Base-by-base conservation (phyloP, 2,797 vertebrate genomes). In the Sebastes oblongus region DNA sequence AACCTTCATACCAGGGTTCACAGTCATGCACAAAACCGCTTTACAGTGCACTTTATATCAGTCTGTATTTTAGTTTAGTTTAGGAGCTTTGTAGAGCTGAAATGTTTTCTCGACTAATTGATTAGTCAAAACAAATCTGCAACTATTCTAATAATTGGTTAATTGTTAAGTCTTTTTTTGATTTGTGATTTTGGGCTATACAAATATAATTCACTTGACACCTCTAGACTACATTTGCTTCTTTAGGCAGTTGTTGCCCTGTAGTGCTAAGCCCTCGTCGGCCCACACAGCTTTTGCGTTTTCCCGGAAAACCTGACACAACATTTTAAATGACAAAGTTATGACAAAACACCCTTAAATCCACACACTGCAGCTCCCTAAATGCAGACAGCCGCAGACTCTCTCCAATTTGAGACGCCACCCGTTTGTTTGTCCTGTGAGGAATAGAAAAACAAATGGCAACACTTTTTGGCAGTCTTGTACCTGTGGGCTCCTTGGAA, bases 381-480 rank as follows among this genome's bases (percentile, higher is more conserved):
- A 84, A 71, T 9, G 11, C 84, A 86, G 74, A 86, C 81, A 68
- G 83, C 78, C 66, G 1, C 88, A 90, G 82, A 71, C 82, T 65
- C 20, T 42, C 13, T 42, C 29, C 8, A 52, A 20, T 62, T n/a
- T 62, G n/a, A 62, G 66, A 67, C 71, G 5, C 65, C 75, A 7
- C 66, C 42, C 42, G 62, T 30, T 55, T 83, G 75, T 88, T 88
- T 88, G 72, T 67, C 32, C 62, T 70, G 27, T 66, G 29, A 66
- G 24, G 24, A 70, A 42, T 68, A 68, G 55, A 50, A 79, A 89
- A 82, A 86, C 66, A 83, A 76, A 83, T 12, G 46, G 20, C 60
- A 75, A 16, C 50, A 39, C 54, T 80, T 80, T 39, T 77, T 81
- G 72, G 69, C 72, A 30, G 25, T 46, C 13, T 0, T 77, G 65